Evolutionary conservation across 2,113 vertebrate genomes (phyloP).

Genomic region (Pelobates fuscus): DNA sequence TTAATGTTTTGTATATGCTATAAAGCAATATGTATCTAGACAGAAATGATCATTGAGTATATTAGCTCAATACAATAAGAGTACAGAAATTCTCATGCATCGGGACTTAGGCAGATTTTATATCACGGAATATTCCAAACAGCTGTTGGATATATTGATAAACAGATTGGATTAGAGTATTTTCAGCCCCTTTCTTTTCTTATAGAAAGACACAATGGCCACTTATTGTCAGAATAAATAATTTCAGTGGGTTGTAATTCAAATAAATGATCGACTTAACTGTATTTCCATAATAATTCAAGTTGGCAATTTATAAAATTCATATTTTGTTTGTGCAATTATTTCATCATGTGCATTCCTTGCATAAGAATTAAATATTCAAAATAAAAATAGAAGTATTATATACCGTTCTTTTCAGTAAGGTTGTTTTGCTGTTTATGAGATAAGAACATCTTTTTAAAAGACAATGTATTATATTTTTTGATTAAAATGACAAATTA

Average conservation of each 20-base stretch:
- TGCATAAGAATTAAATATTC: background rate
- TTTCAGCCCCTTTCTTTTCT: background rate
- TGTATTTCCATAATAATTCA: slow-evolving; percentile 22
- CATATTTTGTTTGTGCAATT: background rate
- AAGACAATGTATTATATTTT: background rate
- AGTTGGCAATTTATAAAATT: slow-evolving; percentile 1
- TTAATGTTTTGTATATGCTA: slow-evolving; percentile 1
- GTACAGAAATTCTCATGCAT: background rate
- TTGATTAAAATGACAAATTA: background rate
- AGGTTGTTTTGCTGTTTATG: background rate
- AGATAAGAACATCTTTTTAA: background rate
- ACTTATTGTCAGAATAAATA: slow-evolving; percentile 26
- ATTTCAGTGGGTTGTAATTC: slow-evolving; percentile 13
- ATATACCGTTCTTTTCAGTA: background rate
- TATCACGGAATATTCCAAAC: background rate
- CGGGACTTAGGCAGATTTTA: background rate
- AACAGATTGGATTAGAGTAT: slow-evolving; percentile 22
- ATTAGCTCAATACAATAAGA: background rate
- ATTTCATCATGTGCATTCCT: background rate
- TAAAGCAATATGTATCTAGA: slow-evolving; percentile 1
- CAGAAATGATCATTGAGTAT: background rate
- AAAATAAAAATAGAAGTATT: too few species aligned
- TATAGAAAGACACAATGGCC: background rate
- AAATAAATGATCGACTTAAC: slow-evolving; percentile 16
- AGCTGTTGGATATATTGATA: slow-evolving; percentile 22